phyloP scores from a whole-genome alignment of 2,113 vertebrate genomes.

The Callipepla californica region DNA sequence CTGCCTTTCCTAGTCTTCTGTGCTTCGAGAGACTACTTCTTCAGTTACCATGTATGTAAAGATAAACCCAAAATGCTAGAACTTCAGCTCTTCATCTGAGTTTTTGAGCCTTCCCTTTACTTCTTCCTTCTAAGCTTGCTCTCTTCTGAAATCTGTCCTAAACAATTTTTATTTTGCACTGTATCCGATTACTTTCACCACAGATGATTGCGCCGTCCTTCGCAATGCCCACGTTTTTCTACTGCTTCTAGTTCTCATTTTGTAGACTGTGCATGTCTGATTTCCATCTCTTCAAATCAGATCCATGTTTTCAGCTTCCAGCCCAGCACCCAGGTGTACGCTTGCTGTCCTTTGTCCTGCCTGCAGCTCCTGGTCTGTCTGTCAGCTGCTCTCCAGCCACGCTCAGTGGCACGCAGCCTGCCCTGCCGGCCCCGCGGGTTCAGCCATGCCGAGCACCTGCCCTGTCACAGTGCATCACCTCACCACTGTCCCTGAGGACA shows the following conservation, averaged over 20 bases:
- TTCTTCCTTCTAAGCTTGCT: neutral
- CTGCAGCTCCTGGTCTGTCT: neutral
- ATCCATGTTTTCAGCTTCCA: neutral
- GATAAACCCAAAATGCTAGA: neutral
- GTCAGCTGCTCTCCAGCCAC: neutral
- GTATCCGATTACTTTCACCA: neutral
- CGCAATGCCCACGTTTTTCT: neutral
- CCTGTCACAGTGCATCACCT: neutral
- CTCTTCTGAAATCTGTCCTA: neutral
- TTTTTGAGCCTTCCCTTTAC: neutral
- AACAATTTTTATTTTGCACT: neutral
- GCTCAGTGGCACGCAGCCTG: too few species aligned
- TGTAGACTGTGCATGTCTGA: neutral
- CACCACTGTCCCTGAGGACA: neutral
- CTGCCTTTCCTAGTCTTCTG: neutral
- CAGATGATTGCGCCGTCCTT: neutral
- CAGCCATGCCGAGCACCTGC: neutral
- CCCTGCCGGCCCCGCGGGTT: neutral
- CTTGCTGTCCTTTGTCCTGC: neutral
- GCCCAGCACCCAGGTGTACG: accelerated
- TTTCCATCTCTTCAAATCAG: neutral
- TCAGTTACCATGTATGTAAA: neutral
- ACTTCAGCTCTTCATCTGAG: neutral
- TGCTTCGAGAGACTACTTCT: neutral
- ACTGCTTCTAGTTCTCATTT: neutral